A percentile compares a stretch with the other conserved stretches of the same genome.
Evolutionary conservation across 1,140 invertebrate genomes (phyloP).

Genomic region (Bombyx mandarina): DNA sequence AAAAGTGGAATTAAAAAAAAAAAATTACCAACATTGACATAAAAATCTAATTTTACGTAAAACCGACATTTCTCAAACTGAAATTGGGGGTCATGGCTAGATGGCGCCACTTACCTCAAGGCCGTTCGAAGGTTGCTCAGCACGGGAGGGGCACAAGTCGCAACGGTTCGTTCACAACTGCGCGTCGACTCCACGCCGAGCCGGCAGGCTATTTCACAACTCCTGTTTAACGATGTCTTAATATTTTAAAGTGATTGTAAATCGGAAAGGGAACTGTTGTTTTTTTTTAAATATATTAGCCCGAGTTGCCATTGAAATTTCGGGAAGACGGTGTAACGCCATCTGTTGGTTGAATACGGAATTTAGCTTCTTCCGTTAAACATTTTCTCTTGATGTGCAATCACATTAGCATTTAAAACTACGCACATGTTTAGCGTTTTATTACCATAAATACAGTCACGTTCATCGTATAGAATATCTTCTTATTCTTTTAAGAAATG

Average conservation of each 20-base stretch:
- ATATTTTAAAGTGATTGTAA: slow-evolving; percentile 38
- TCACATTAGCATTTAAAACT: too few species aligned
- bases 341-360: too few species aligned
- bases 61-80: slow-evolving; percentile 1
- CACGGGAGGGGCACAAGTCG: slow-evolving; percentile 36
- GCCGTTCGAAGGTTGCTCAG: slow-evolving; percentile 33
- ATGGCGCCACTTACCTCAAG: slow-evolving; percentile 55
- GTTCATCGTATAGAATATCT: too few species aligned
- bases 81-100: slow-evolving; percentile 21
- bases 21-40: too few species aligned
- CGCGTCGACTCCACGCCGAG: slow-evolving; percentile 21
- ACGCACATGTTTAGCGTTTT: too few species aligned
- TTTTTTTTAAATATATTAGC: neutral
- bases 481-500: too few species aligned
- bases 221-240: slow-evolving; percentile 28
- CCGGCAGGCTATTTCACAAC: slow-evolving; percentile 41
- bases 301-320: too few species aligned
- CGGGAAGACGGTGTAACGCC: too few species aligned
- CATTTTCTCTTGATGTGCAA: too few species aligned
- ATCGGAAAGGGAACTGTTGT: slow-evolving; percentile 21
- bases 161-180: slow-evolving; percentile 46
- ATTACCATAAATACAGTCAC: too few species aligned
- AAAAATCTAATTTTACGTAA: neutral
- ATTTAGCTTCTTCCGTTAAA: too few species aligned
- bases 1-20: too few species aligned